Conservation (phyloP, 2,113 vertebrate species). For the Caranx melampygus region DNA sequence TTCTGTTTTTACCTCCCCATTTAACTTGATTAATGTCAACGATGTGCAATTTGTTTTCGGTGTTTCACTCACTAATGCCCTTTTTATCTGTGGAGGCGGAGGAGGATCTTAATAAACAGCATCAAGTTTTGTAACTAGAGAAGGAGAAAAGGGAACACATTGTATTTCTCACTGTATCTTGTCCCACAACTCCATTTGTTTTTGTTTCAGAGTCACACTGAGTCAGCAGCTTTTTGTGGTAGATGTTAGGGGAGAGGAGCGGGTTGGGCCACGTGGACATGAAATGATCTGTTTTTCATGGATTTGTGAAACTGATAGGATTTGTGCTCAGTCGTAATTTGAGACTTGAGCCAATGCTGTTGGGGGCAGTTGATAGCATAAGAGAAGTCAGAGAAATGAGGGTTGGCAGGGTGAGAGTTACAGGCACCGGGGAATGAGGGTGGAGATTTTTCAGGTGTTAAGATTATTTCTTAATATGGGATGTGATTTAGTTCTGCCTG, state of each 20-base stretch:
- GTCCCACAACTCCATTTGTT: slow-evolving; percentile 61
- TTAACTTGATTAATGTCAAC: slow-evolving; percentile 34
- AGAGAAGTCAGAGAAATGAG: slow-evolving; percentile 48
- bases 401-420: slow-evolving; percentile 53
- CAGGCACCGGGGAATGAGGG: slow-evolving; percentile 8
- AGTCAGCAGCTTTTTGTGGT: slow-evolving; percentile 71
- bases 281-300: slow-evolving; percentile 79
- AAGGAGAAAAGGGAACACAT: slow-evolving; percentile 37
- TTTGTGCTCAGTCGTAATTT: slow-evolving; percentile 71
- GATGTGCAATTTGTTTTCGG: slow-evolving; percentile 32
- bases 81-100: slow-evolving; percentile 36
- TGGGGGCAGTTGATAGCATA: slow-evolving; percentile 35
- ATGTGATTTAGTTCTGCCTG: too few relatives aligned
- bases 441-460: slow-evolving; percentile 26
- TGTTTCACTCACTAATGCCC: slow-evolving; percentile 37
- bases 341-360: slow-evolving; percentile 55
- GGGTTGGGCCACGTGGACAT: slow-evolving; percentile 64
- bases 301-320: slow-evolving; percentile 81
- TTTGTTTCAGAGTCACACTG: slow-evolving; percentile 64
- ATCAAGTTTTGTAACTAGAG: slow-evolving; percentile 53
- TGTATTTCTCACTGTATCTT: slow-evolving; percentile 48
- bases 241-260: slow-evolving; percentile 36
- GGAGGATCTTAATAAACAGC: slow-evolving; percentile 37
- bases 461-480: too few relatives aligned
- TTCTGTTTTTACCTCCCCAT: slow-evolving; percentile 37